Evolutionary conservation across 1,140 invertebrate genomes (phyloP).

Genomic region (Vanessa tameamea): DNA sequence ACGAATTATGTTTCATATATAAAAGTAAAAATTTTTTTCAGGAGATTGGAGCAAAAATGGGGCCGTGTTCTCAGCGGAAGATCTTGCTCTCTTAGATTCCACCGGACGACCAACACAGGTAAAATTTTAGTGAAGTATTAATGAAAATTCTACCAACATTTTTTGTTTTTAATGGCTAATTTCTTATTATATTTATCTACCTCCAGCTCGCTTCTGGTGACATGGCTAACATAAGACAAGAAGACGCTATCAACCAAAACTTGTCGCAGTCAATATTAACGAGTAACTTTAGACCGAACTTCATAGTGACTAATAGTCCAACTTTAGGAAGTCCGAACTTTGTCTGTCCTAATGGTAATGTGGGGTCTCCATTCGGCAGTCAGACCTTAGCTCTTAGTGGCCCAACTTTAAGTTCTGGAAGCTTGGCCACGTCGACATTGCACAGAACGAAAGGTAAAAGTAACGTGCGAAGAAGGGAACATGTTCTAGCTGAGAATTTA

Average conservation of each 20-base stretch:
- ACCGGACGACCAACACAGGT: constrained; percentile 64
- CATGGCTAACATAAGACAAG: constrained; percentile 61
- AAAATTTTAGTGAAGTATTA: constrained; percentile 5
- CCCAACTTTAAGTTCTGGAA: constrained; percentile 68
- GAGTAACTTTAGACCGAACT: constrained; percentile 67
- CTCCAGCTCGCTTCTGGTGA: constrained; percentile 61
- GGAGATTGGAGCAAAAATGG: constrained; percentile 68
- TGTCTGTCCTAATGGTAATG: constrained; percentile 71
- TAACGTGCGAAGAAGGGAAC: constrained; percentile 71
- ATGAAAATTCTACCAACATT: not conserved
- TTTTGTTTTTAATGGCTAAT: constrained; percentile 15
- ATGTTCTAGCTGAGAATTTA: constrained; percentile 71
- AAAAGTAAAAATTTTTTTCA: constrained; percentile 31
- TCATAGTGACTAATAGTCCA: constrained; percentile 66
- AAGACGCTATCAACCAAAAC: constrained; percentile 71
- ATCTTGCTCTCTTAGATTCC: constrained; percentile 67
- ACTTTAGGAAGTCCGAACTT: constrained; percentile 77
- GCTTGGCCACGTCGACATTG: constrained; percentile 68
- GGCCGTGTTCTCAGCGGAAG: constrained; percentile 72
- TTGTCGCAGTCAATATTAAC: constrained; percentile 55
- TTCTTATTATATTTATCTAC: constrained; percentile 35
- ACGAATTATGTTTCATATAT: constrained; percentile 1
- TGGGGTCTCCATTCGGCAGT: constrained; percentile 67
- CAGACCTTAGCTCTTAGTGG: constrained; percentile 64
- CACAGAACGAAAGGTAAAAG: constrained; percentile 69